phyloP scores from a whole-genome alignment of 2,797 vertebrate species.

The Buphagus erythrorhynchus region DNA sequence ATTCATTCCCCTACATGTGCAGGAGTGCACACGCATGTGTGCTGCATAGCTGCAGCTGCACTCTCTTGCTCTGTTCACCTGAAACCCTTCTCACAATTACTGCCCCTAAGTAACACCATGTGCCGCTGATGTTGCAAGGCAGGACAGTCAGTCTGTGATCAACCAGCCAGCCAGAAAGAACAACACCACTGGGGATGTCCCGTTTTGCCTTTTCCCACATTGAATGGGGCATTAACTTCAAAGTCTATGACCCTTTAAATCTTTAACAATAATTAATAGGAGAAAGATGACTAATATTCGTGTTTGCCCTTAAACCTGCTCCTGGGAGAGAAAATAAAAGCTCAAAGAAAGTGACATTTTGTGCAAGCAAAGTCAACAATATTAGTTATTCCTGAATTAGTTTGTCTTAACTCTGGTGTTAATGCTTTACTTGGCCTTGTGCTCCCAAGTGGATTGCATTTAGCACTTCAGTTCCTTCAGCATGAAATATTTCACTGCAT shows the following conservation, averaged over 20 bases:
- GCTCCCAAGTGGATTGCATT: constrained; percentile 25
- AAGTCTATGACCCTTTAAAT: constrained; percentile 83
- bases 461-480: constrained; percentile 32
- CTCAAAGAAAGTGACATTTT: constrained; percentile 47
- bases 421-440: constrained; percentile 75
- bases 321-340: constrained; percentile 43
- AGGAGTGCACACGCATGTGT: background rate
- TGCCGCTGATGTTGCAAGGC: background rate
- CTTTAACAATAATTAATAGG: constrained; percentile 83
- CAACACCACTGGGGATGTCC: constrained; percentile 63
- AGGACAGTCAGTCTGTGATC: constrained; percentile 41
- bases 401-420: constrained; percentile 59
- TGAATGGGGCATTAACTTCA: constrained; percentile 75
- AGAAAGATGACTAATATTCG: constrained; percentile 79
- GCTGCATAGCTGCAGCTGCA: fast-evolving
- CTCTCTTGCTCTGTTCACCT: background rate
- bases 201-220: constrained; percentile 78
- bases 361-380: constrained; percentile 44
- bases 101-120: background rate
- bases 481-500: background rate
- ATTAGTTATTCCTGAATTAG: constrained; percentile 63
- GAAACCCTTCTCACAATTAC: background rate
- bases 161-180: constrained; percentile 75
- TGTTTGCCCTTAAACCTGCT: constrained; percentile 48
- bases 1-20: fast-evolving